phyloP scores from a whole-genome alignment of 1,140 invertebrate genomes.

The Drosophila subobscura region DNA sequence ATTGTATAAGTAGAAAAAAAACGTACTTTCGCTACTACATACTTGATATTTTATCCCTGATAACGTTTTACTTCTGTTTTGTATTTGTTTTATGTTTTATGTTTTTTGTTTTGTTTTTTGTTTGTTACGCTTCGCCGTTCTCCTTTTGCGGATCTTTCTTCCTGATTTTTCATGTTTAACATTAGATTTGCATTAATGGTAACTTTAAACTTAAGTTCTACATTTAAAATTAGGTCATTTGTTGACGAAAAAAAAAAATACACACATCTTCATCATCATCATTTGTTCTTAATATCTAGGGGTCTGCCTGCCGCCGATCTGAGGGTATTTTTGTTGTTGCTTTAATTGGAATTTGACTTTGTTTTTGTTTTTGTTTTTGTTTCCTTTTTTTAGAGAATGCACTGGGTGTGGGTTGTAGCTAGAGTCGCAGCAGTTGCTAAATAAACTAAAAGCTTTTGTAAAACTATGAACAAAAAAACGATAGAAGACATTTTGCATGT shows the following conservation, averaged over 20 bases:
- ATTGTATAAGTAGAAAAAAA: constrained; percentile 62
- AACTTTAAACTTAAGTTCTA: constrained; percentile 35
- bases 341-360: constrained; percentile 12
- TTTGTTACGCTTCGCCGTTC: constrained; percentile 16
- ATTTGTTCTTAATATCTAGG: too few species aligned
- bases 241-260: constrained; percentile 29
- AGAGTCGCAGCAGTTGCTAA: constrained; percentile 25
- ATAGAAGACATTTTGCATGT: constrained; percentile 7
- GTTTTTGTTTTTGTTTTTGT: constrained; percentile 35
- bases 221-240: constrained; percentile 39
- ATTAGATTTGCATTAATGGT: constrained; percentile 52
- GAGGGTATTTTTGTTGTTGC: too few species aligned
- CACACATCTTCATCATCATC: constrained; percentile 9
- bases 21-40: constrained; percentile 59
- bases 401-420: not conserved
- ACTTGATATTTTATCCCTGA: constrained; percentile 80
- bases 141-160: not conserved
- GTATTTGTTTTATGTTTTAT: constrained; percentile 37
- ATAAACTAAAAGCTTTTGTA: constrained; percentile 16
- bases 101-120: constrained; percentile 35
- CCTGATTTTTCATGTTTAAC: constrained; percentile 54
- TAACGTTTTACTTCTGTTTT: constrained; percentile 78
- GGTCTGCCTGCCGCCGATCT: too few species aligned
- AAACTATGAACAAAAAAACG: constrained; percentile 23
- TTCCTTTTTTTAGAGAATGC: constrained; percentile 43